A percentile compares a stretch with the other conserved stretches of the same genome.
Conservation (phyloP, 2,888 invertebrate genomes). For the Griposia aprilina region DNA sequence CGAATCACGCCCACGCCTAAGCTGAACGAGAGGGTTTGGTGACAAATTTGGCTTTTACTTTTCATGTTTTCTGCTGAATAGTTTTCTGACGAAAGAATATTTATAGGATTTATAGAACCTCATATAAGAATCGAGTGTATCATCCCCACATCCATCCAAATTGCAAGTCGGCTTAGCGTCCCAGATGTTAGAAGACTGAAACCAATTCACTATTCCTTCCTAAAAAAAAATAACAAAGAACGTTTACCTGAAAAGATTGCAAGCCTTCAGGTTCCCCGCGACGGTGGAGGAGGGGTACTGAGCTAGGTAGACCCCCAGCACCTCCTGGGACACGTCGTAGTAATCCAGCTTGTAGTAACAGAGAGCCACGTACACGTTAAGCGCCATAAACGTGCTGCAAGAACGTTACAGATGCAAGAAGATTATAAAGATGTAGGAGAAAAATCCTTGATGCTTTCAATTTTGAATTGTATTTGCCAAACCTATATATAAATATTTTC, state of each 20-base stretch:
- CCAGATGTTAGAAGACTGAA: not conserved
- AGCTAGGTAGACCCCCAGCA: constrained; percentile 97
- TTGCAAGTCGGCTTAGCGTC: not conserved
- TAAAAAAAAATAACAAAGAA: not conserved
- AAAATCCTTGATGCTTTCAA: not conserved
- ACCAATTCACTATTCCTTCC: no score
- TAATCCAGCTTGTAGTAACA: constrained; percentile 99
- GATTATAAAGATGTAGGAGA: not conserved
- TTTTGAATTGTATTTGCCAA: not conserved
- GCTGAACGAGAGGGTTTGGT: not conserved
- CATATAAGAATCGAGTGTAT: not conserved
- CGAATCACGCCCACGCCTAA: not conserved
- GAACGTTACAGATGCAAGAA: not conserved
- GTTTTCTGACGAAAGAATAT: not conserved
- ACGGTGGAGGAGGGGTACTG: constrained; percentile 98
- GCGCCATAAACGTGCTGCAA: constrained; percentile 95
- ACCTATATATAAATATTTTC: not conserved
- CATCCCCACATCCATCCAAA: constrained; percentile 9
- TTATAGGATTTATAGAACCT: not conserved
- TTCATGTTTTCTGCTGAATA: not conserved
- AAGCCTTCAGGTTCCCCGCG: constrained; percentile 97
- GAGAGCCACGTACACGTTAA: constrained; percentile 99
- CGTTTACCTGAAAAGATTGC: constrained; percentile 90
- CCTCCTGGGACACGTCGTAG: constrained; percentile 99
- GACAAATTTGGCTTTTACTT: not conserved